These are phyloP conservation scores for Sarcophaga carnaria DNA, from an alignment of 2,888 invertebrate genomes.

Conservation along the genomic window DNA sequence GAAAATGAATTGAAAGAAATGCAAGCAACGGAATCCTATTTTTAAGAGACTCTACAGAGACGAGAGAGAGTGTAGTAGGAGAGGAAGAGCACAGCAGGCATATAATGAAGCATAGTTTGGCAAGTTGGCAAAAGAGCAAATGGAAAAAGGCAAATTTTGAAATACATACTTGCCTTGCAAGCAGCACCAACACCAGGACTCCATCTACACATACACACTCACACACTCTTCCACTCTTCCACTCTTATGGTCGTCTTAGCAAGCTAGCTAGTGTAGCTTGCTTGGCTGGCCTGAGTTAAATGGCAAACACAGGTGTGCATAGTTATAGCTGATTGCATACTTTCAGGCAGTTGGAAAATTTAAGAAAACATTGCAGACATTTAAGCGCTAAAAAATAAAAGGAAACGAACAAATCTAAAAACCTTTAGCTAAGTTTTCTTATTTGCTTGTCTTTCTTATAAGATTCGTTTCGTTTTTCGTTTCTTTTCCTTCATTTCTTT, in stretches of 20 bases:
- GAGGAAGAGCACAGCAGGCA: constrained; percentile 8
- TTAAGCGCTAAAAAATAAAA: constrained; percentile 50
- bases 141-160: constrained; percentile 56
- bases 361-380: constrained; percentile 66
- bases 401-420: constrained; percentile 29
- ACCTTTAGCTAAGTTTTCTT: constrained; percentile 63
- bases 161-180: constrained; percentile 32
- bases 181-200: neutral
- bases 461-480: constrained; percentile 19
- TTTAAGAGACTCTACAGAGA: neutral
- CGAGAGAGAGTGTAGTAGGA: neutral
- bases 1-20: neutral
- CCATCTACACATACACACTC: neutral
- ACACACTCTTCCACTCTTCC: neutral
- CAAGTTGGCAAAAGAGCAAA: constrained; percentile 29
- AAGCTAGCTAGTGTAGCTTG: too few relatives aligned
- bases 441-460: constrained; percentile 47
- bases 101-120: constrained; percentile 3
- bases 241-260: neutral
- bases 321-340: constrained; percentile 69
- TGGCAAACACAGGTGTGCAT: constrained; percentile 66
- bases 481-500: constrained; percentile 16
- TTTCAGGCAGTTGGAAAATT: constrained; percentile 67
- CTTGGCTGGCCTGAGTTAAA: constrained; percentile 28
- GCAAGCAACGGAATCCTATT: neutral